Percentiles rank a stretch among this genome's conserved stretches.
Conservation (phyloP, 2,797 vertebrate species). For the Schizopygopsis pylzovi region DNA sequence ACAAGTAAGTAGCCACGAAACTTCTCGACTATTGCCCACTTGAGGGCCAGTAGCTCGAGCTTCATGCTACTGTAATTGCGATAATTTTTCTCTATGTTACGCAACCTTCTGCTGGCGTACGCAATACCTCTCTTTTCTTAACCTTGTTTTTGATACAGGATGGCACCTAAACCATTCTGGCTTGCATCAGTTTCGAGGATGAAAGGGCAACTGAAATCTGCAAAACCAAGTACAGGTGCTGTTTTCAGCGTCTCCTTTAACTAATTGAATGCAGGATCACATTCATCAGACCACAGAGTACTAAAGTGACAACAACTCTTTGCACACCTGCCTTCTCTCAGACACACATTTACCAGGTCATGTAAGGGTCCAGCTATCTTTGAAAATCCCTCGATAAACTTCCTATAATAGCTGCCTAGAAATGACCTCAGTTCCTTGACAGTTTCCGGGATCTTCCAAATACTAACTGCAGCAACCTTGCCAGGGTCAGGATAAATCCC, state of each 20-base stretch:
- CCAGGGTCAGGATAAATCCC: slow-evolving; percentile 20
- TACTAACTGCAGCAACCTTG: not conserved
- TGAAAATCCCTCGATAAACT: not conserved
- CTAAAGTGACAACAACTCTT: not conserved
- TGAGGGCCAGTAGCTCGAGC: not conserved
- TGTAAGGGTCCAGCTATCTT: not conserved
- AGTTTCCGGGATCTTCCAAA: not conserved
- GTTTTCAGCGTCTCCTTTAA: not conserved
- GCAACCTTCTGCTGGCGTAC: not conserved
- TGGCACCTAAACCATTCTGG: not conserved
- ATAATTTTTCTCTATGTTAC: not conserved
- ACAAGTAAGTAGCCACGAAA: not conserved
- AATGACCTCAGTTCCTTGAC: not conserved
- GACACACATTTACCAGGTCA: not conserved
- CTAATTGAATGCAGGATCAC: not conserved
- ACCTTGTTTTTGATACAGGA: not conserved
- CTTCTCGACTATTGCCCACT: not conserved
- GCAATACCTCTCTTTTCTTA: not conserved
- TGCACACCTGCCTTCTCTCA: not conserved
- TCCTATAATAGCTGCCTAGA: not conserved
- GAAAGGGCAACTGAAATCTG: not conserved
- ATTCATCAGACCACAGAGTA: not conserved
- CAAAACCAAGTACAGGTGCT: not conserved
- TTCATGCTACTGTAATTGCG: not conserved
- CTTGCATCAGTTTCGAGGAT: not conserved